Evolutionary conservation across 2,113 vertebrate species (phyloP).

Genomic region (Mirza zaza): DNA sequence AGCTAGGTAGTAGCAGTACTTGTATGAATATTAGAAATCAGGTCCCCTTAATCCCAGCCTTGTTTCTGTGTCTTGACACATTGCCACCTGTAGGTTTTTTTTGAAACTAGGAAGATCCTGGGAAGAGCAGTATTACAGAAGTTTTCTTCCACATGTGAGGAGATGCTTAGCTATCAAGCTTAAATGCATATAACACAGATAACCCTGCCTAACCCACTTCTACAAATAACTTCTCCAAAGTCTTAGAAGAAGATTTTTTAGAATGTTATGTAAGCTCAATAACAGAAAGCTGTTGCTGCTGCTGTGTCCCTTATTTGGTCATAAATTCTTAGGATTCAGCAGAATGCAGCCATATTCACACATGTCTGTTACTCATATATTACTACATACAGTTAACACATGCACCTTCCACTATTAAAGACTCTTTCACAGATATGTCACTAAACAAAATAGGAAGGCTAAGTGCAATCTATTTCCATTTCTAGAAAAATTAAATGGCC

Average conservation of each 20-base stretch:
- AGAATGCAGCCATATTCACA: not conserved
- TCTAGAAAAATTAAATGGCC: not conserved
- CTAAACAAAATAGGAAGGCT: not conserved
- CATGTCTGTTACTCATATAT: not conserved
- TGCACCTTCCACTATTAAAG: not conserved
- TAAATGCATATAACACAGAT: not conserved
- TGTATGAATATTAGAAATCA: conserved; percentile 3
- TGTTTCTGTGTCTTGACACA: not conserved
- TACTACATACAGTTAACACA: not conserved
- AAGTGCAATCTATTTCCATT: not conserved
- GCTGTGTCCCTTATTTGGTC: not conserved
- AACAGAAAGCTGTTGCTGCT: not conserved
- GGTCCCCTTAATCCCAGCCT: not conserved
- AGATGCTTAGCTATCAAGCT: conserved; percentile 11
- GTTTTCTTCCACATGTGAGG: not conserved
- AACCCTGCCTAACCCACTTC: not conserved
- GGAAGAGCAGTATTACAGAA: not conserved
- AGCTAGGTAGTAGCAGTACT: not conserved
- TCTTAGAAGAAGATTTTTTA: conserved; percentile 1
- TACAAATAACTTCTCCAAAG: conserved; percentile 40
- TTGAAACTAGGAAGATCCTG: not conserved
- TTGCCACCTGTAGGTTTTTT: not conserved
- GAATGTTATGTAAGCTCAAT: not conserved
- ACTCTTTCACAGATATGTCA: not conserved
- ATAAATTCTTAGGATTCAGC: not conserved